phyloP scores from a whole-genome alignment of 2,888 invertebrate genomes.

The Cosmia pyralina region DNA sequence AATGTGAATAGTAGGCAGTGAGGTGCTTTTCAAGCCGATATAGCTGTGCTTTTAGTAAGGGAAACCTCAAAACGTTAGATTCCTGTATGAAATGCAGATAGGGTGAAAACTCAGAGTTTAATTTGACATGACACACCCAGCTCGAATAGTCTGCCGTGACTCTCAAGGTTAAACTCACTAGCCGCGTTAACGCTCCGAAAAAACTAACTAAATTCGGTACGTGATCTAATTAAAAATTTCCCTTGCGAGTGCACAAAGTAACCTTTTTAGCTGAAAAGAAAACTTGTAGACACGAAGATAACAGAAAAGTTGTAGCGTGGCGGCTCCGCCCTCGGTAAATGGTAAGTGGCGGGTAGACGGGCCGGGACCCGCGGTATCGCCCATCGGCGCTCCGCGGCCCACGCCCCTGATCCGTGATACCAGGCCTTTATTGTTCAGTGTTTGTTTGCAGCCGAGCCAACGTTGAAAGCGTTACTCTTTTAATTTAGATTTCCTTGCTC shows the following conservation, averaged over 20 bases:
- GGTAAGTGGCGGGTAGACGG: conserved; percentile 54
- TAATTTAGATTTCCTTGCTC: conserved; percentile 58
- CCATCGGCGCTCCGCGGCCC: conserved; percentile 26
- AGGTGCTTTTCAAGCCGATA: background rate
- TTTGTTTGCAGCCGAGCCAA: conserved; percentile 50
- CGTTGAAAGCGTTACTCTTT: conserved; percentile 56
- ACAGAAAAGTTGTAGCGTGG: conserved; percentile 60
- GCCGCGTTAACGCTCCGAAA: conserved; percentile 43
- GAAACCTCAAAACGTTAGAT: too few species aligned
- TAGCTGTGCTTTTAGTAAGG: too few species aligned
- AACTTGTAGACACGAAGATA: conserved; percentile 65
- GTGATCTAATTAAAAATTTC: conserved; percentile 67
- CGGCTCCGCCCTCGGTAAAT: conserved; percentile 57
- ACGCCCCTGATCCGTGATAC: conserved; percentile 56
- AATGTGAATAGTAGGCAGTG: background rate
- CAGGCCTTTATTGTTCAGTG: conserved; percentile 58
- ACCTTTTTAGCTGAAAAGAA: conserved; percentile 64
- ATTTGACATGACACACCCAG: conserved; percentile 7
- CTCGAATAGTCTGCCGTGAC: background rate
- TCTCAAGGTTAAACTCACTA: conserved; percentile 39
- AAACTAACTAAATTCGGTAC: conserved; percentile 58
- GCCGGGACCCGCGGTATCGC: conserved; percentile 48
- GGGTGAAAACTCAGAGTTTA: background rate
- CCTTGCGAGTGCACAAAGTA: conserved; percentile 54
- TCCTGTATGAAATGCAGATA: background rate